Conservation (phyloP, 2,113 vertebrate species). For the Nansenia antarctica region DNA sequence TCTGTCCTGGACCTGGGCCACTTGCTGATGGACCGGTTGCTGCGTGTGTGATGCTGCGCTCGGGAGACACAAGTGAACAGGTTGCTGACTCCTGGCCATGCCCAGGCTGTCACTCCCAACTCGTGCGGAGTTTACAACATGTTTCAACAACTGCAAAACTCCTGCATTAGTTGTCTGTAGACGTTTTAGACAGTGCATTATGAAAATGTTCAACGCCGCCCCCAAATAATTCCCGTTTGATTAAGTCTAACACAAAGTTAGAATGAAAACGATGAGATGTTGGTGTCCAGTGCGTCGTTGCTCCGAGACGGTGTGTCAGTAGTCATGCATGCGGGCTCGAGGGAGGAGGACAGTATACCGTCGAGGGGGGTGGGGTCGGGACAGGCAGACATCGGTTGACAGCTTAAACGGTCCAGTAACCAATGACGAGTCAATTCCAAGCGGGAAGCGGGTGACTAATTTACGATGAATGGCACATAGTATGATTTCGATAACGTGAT, state of each 20-base stretch:
- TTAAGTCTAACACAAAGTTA: constrained; percentile 22
- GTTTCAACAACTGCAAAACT: constrained; percentile 57
- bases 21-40: constrained; percentile 52
- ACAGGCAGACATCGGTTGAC: constrained; percentile 14
- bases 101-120: constrained; percentile 45
- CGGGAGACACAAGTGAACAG: constrained; percentile 47
- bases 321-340: constrained; percentile 29
- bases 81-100: constrained; percentile 46
- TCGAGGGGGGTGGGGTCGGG: constrained; percentile 45
- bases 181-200: constrained; percentile 71
- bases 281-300: constrained; percentile 29
- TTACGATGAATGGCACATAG: not conserved
- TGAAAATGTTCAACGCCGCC: constrained; percentile 30
- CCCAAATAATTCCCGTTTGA: not conserved
- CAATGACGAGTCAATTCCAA: constrained; percentile 13
- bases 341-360: constrained; percentile 28
- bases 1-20: constrained; percentile 47
- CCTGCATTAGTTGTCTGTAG: constrained; percentile 62
- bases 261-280: not conserved
- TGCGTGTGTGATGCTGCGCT: constrained; percentile 58
- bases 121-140: constrained; percentile 50
- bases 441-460: not conserved
- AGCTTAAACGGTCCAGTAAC: constrained; percentile 34
- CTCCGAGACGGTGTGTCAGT: constrained; percentile 45
- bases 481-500: not conserved